Base-by-base conservation (phyloP, 2,888 invertebrate genomes). In the Julus scandinavius region DNA sequence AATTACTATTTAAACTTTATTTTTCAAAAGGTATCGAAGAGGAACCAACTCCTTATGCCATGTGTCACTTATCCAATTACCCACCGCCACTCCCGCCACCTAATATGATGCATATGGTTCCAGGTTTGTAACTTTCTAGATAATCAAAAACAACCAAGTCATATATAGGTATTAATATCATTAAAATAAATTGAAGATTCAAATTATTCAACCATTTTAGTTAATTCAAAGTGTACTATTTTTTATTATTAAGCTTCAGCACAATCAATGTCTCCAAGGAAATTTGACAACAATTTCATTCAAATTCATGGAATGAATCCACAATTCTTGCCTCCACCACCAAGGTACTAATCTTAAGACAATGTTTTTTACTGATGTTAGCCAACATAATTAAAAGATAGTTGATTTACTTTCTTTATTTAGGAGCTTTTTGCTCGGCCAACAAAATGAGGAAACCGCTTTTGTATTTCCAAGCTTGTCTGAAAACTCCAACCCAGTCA, bases 11-110 rank as follows among this genome's bases (percentile, higher is more conserved):
- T n/a, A n/a, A n/a, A n/a, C 6, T 1, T 72, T 29, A 11, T 29
- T 54, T 17, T 54, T 11, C 11, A 72, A 11, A 7, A 88, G 50
- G 40, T 29, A 50, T 38, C 0, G 50, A 58, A 20, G 88, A 88
- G 0, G 88, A 88, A 11, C 88, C 88, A 49, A 88, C 88, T 11
- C 88, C 88, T 0, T 88, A 88, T 45, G 88, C 88, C 2, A 88
- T 84, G 17, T 88, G 49, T 40, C 88, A 88, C 13, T n/a, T 88
- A 49, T 84, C 88, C 17, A 45, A 9, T 40, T 50, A 88, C 45
- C 50, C 87, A 9, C 87, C 87, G 5, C 87, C 87, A 87, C 63
- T 87, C 5, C 88, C 88, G 0, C 83, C 85, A 9, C 88, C 88
- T 0, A 88, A 88, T 20, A 45, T 45, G 49, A 83, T 54, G 29